These are phyloP conservation scores for Centropristis striata DNA, from an alignment of 2,113 vertebrate species.

Conservation along the genomic window DNA sequence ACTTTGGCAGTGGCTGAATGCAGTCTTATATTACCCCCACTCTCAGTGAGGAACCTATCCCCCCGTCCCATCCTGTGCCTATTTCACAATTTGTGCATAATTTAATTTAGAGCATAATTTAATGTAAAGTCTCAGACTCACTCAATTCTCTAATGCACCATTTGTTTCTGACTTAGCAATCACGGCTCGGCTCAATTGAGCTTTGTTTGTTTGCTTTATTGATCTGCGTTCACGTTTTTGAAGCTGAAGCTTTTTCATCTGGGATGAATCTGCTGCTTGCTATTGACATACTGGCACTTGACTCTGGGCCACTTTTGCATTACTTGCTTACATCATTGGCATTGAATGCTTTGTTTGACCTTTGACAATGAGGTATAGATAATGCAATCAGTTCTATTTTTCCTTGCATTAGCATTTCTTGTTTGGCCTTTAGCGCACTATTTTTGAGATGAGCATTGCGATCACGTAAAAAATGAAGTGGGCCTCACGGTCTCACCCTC, in stretches of 20 bases:
- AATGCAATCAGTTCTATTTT: constrained; percentile 50
- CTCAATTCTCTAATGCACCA: constrained; percentile 67
- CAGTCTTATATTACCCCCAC: constrained; percentile 38
- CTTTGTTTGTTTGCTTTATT: constrained; percentile 73
- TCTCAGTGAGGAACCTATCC: constrained; percentile 24
- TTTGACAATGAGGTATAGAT: constrained; percentile 58
- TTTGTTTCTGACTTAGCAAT: constrained; percentile 60
- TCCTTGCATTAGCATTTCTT: constrained; percentile 52
- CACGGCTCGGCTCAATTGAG: constrained; percentile 56
- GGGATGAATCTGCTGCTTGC: constrained; percentile 39
- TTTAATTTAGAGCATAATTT: constrained; percentile 65
- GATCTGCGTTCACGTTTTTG: constrained; percentile 55
- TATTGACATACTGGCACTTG: constrained; percentile 54
- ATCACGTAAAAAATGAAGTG: constrained; percentile 58
- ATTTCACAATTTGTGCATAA: constrained; percentile 66
- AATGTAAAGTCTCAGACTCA: constrained; percentile 65
- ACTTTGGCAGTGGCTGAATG: constrained; percentile 68
- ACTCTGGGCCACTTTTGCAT: constrained; percentile 35
- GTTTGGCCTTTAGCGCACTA: constrained; percentile 14
- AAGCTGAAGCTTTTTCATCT: constrained; percentile 55
- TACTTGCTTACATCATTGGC: constrained; percentile 45
- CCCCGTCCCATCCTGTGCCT: constrained; percentile 11
- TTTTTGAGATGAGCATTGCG: constrained; percentile 53
- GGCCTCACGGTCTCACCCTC: constrained; percentile 54
- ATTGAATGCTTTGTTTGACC: constrained; percentile 51